Evolutionary conservation across 2,888 invertebrate species (phyloP).

Genomic region (Ligdia adustata): DNA sequence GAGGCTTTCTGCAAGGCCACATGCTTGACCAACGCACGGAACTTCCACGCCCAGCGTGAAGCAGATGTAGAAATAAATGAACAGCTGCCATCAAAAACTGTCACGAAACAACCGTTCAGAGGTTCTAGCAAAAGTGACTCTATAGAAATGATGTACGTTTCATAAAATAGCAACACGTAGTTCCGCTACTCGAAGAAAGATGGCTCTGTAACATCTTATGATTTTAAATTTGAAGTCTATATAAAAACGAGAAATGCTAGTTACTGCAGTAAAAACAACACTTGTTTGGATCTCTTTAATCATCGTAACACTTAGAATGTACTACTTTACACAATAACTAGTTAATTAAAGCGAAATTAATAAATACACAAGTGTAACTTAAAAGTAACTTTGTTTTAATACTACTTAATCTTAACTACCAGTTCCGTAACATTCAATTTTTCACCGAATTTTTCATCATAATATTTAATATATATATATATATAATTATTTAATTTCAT

Average conservation of each 20-base stretch:
- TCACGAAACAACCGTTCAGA: slow-evolving; percentile 33
- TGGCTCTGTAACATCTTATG: slow-evolving; percentile 33
- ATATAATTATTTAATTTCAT: too few relatives aligned
- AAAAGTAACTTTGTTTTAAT: slow-evolving; percentile 16
- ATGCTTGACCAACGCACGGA: slow-evolving; percentile 54
- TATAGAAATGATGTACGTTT: background rate
- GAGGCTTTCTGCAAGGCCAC: slow-evolving; percentile 64
- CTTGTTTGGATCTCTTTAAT: slow-evolving; percentile 31
- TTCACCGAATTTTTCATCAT: too few relatives aligned
- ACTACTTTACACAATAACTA: slow-evolving; percentile 42
- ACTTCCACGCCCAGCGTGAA: slow-evolving; percentile 32
- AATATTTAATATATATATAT: too few relatives aligned
- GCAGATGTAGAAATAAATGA: slow-evolving; percentile 58
- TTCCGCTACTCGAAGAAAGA: slow-evolving; percentile 37
- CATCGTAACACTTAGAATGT: slow-evolving; percentile 33
- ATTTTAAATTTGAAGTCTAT: background rate
- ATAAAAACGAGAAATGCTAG: slow-evolving; percentile 16
- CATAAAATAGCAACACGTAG: slow-evolving; percentile 9
- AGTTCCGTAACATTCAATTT: too few relatives aligned
- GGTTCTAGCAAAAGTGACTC: slow-evolving; percentile 32
- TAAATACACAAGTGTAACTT: slow-evolving; percentile 54
- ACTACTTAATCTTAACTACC: background rate
- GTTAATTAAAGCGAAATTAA: slow-evolving; percentile 74
- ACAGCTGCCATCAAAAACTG: slow-evolving; percentile 39
- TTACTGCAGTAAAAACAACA: slow-evolving; percentile 35